Evolutionary conservation across 2,113 vertebrate species (phyloP).

Genomic region (Paralichthys olivaceus): DNA sequence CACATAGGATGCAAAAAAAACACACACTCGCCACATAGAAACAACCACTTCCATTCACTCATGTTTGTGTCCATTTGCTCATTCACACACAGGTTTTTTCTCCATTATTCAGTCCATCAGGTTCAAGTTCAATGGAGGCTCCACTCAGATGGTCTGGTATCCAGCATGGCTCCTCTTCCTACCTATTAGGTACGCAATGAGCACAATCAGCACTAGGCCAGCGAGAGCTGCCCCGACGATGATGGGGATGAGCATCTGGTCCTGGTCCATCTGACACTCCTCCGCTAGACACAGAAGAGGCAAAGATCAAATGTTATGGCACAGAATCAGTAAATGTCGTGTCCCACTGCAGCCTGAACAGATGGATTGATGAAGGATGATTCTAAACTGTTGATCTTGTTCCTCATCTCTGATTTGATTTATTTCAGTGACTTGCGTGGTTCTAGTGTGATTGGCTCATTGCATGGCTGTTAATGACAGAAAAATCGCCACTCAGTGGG

Average conservation of each 20-base stretch:
- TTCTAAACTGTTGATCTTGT: not conserved
- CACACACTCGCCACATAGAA: constrained; percentile 28
- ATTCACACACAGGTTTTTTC: constrained; percentile 6
- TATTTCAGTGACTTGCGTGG: no score
- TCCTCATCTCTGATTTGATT: no score
- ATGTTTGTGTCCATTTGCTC: constrained; percentile 8
- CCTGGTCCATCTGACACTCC: constrained; percentile 92
- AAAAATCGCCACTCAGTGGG: no score
- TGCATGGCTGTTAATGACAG: no score
- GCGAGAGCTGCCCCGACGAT: constrained; percentile 95
- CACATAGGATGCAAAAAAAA: constrained; percentile 30
- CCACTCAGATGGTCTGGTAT: constrained; percentile 95
- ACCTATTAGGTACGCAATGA: constrained; percentile 96
- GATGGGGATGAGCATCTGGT: constrained; percentile 96
- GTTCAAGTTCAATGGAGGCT: constrained; percentile 14
- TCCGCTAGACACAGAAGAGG: constrained; percentile 82
- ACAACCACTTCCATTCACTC: constrained; percentile 24
- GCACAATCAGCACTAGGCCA: constrained; percentile 93
- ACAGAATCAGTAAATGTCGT: not conserved
- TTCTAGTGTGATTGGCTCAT: no score
- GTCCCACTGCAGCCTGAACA: not conserved
- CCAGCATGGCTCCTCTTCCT: constrained; percentile 96
- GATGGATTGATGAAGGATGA: not conserved
- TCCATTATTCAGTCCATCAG: constrained; percentile 26
- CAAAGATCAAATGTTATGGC: not conserved